Evolutionary conservation across 2,888 invertebrate genomes (phyloP).

Genomic region (Siphonodentalium dalli): DNA sequence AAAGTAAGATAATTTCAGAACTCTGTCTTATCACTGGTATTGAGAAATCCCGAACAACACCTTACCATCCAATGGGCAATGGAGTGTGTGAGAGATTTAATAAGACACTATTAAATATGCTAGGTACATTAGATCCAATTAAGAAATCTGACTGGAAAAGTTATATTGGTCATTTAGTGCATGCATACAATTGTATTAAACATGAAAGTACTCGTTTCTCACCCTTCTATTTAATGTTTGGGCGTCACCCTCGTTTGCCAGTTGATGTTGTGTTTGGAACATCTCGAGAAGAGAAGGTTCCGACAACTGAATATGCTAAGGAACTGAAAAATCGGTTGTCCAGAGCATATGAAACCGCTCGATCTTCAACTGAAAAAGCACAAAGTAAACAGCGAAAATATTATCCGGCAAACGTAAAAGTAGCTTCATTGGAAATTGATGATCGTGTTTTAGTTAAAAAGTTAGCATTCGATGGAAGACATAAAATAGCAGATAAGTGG

Average conservation of each 20-base stretch:
- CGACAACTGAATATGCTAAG: too few species aligned
- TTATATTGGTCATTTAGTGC: conserved; percentile 13
- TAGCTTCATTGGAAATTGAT: too few species aligned
- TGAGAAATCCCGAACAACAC: conserved; percentile 23
- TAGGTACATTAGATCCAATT: conserved; percentile 15
- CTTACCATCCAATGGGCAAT: conserved; percentile 32
- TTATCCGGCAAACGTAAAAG: too few species aligned
- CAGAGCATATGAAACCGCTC: too few species aligned
- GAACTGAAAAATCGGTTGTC: too few species aligned
- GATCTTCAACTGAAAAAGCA: too few species aligned
- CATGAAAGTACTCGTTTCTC: conserved; percentile 23
- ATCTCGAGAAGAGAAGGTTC: not conserved
- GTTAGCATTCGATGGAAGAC: too few species aligned
- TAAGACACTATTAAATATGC: conserved; percentile 13
- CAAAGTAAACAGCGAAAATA: too few species aligned
- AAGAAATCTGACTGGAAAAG: conserved; percentile 25
- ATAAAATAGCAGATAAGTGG: too few species aligned
- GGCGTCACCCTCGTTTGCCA: conserved; percentile 24
- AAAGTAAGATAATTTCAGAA: conserved; percentile 18
- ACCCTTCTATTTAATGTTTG: conserved; percentile 28
- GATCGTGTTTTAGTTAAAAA: too few species aligned
- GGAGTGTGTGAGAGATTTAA: conserved; percentile 25
- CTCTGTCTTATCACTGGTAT: conserved; percentile 16
- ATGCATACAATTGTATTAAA: conserved; percentile 19
- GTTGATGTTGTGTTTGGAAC: conserved; percentile 20